Evolutionary conservation across 2,888 invertebrate species (phyloP), one percentile per base, ranked within the genome.

Genomic region (Pseudococcus viburni): DNA sequence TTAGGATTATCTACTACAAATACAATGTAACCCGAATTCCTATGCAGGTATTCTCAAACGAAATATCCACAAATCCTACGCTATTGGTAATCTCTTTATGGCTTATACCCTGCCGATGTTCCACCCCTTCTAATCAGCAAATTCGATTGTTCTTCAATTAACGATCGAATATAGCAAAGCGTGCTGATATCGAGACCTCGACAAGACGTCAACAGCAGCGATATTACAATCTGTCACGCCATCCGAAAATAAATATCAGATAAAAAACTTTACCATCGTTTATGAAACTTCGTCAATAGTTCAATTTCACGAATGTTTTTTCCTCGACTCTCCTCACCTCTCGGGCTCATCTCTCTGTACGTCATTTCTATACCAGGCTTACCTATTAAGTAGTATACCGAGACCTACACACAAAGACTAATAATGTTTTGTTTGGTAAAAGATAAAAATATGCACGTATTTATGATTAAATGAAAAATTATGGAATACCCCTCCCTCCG

Each of bases 201-300:
- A n/a, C 55, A 55, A 73, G 19, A 73, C 73, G 73, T 73, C 73
- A 73, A 8, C 73, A 12, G 73, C 15, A 26, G 17, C 73, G 73
- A 73, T 73, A 73, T 73, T 73, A 73, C 73, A 33, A 73, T 73
- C 73, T 73, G 73, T 73, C 73, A 73, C 73, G 73, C 73, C 73
- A 73, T 33, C 73, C 73, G 33, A 73, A 73, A 73, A 73, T 73
- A 73, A 73, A 73, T 33, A 73, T 73, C 73, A 39, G 73, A 73
- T 73, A 73, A 73, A 48, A 73, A 73, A 73, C 73, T 73, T 73
- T 73, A 7, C 73, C 73, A 73, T 73, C 73, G 73, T 73, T 17
- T 64, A 64, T 64, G 64, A 73, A 73, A 73, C 73, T 33, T 73
- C 73, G 73, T 33, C 26, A 15, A 39, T 73, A 39, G 73, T 73